phyloP scores from a whole-genome alignment of 2,888 invertebrate species.

The Tinea trinotella region DNA sequence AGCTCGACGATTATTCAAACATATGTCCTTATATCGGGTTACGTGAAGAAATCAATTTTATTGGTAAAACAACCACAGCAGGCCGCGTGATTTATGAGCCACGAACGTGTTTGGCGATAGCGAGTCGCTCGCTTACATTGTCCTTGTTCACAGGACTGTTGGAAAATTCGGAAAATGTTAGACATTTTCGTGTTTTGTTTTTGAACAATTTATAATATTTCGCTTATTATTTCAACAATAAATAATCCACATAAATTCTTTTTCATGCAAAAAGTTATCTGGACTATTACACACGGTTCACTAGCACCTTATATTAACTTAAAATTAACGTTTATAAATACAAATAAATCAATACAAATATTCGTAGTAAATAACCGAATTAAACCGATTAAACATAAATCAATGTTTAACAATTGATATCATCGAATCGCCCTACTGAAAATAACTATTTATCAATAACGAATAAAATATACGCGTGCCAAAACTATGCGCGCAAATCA shows the following conservation, averaged over 20 bases:
- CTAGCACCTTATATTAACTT: not conserved
- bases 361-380: slow-evolving; percentile 30
- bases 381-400: slow-evolving; percentile 55
- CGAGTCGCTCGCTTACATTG: slow-evolving; percentile 15
- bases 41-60: slow-evolving; percentile 64
- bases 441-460: slow-evolving; percentile 53
- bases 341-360: not conserved
- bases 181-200: slow-evolving; percentile 12
- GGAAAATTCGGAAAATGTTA: slow-evolving; percentile 15
- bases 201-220: slow-evolving; percentile 4
- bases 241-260: not conserved
- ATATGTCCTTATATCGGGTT: slow-evolving; percentile 33
- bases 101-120: slow-evolving; percentile 18
- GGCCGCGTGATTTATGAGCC: slow-evolving; percentile 52
- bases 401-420: slow-evolving; percentile 47
- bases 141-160: slow-evolving; percentile 15
- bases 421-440: slow-evolving; percentile 53
- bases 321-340: not conserved
- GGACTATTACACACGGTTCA: not conserved
- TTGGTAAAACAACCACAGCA: slow-evolving; percentile 57
- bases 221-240: not conserved
- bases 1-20: slow-evolving; percentile 4
- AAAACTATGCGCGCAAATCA: slow-evolving; percentile 40
- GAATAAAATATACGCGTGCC: slow-evolving; percentile 55
- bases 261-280: not conserved